Conservation (phyloP, 2,797 vertebrate genomes). For the Cossypha niveicapilla region DNA sequence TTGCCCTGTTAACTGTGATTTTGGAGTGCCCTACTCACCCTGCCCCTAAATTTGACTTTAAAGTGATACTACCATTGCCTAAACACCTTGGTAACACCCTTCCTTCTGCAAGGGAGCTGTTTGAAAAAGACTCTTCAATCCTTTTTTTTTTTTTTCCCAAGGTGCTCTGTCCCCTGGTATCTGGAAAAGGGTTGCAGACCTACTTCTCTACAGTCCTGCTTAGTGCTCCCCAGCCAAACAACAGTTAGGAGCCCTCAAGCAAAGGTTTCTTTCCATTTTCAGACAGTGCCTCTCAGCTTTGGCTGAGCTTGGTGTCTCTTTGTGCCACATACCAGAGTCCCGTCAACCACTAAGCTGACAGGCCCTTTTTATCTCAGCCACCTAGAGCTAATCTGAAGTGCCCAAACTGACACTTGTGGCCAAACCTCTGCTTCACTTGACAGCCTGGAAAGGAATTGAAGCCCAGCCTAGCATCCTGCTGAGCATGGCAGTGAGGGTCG, state of each 20-base stretch:
- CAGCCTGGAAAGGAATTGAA: not conserved
- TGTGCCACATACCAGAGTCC: not conserved
- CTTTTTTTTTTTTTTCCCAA: not conserved
- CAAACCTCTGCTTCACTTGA: not conserved
- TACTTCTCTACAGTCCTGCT: rapidly evolving
- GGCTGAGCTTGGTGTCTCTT: not conserved
- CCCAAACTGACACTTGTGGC: not conserved
- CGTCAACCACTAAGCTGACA: not conserved
- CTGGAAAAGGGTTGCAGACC: not conserved
- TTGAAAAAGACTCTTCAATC: not conserved
- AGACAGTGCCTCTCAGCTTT: not conserved
- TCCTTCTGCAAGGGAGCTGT: not conserved
- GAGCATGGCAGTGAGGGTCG: not conserved
- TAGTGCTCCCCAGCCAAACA: not conserved
- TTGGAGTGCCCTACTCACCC: not conserved
- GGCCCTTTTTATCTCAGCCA: not conserved
- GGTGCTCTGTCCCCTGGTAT: not conserved
- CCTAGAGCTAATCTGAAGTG: not conserved
- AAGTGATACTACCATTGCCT: not conserved
- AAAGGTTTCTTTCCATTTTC: not conserved
- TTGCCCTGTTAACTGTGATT: not conserved
- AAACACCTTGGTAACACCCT: not conserved
- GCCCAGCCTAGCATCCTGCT: not conserved
- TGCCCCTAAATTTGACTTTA: not conserved
- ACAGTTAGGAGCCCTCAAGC: not conserved